Evolutionary conservation across 35 echinoderm and acorn worm genomes (phyloP).

Genomic region (Acanthaster planci): DNA sequence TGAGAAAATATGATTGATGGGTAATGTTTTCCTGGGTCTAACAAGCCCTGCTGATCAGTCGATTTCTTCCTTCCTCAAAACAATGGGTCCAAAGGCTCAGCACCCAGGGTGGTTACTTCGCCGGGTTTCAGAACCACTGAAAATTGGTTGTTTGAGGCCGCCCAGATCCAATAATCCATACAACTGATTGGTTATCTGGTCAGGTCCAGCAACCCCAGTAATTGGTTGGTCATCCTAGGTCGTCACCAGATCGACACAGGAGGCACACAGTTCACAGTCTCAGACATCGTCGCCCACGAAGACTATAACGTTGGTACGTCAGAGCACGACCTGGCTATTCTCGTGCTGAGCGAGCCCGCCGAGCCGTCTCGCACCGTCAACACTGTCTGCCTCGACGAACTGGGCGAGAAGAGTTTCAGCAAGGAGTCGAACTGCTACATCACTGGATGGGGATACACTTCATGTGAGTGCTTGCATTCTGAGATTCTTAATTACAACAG

Average conservation of each 20-base stretch:
- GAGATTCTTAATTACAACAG: no score
- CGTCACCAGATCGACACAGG: neutral
- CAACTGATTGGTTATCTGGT: no score
- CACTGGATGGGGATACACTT: slow-evolving; percentile 30
- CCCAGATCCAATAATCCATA: no score
- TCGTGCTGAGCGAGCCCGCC: slow-evolving; percentile 5
- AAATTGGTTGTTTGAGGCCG: no score
- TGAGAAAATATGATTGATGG: no score
- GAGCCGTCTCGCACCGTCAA: neutral
- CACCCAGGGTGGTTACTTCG: no score
- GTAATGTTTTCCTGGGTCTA: no score
- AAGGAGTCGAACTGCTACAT: slow-evolving; percentile 29
- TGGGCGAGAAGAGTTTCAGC: neutral
- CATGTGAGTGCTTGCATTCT: slow-evolving; percentile 2
- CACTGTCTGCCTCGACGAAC: neutral
- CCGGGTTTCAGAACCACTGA: no score
- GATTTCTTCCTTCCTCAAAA: no score
- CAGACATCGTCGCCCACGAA: slow-evolving; percentile 16
- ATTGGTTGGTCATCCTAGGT: slow-evolving; percentile 26
- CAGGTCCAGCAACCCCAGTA: neutral
- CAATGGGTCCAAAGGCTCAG: no score
- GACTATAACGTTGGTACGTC: slow-evolving; percentile 7
- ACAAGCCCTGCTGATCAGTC: no score
- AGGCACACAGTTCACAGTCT: neutral
- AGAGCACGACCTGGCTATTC: slow-evolving; percentile 14